Base-by-base conservation (phyloP, 2,888 invertebrate species). In the Drosophila cognata region DNA sequence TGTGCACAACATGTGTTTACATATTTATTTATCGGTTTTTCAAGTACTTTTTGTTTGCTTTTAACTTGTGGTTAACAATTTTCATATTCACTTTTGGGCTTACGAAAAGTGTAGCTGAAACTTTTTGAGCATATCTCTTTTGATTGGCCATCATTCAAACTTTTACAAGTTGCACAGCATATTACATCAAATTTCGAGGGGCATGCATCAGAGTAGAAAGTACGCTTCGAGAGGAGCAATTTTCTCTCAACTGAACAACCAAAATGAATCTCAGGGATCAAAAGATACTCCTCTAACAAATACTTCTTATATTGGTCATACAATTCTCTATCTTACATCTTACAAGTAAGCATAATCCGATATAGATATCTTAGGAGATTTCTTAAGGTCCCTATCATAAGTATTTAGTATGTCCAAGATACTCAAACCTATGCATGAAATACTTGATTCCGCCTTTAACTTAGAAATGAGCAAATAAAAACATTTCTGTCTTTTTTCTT, bases 81-180 rank as follows among this genome's bases (percentile, higher is more conserved):
- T 79, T 50, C 16, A 57, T 67, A 52, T 65, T 58, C 77, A 46
- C 16, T 84, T 81, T 77, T 51, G n/a, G 46, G 59, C 73, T 71
- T 59, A 35, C 38, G 55, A 7, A 35, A 25, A 18, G 38, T 58
- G 21, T 36, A 16, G 33, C n/a, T 11, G 33, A 0, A 74, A 79
- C 64, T 70, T 80, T 75, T 56, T 38, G 16, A 59, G 33, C 43
- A 35, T 51, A 57, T 71, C 46, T 65, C 56, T 56, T 29, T 3
- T 50, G 73, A 74, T 66, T 84, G 77, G 28, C 7, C 33, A 53
- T 51, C 64, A 68, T 74, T 77, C 31, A 60, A 84, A 84, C 62
- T 83, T 81, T 71, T 41, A n/a, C 35, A 72, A 82, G 66, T 72
- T 41, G 43, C 11, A 55, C 61, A 70, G 51, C 59, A 21, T 10